Conservation (phyloP, 2,888 invertebrate genomes). For the Dugesia japonica region DNA sequence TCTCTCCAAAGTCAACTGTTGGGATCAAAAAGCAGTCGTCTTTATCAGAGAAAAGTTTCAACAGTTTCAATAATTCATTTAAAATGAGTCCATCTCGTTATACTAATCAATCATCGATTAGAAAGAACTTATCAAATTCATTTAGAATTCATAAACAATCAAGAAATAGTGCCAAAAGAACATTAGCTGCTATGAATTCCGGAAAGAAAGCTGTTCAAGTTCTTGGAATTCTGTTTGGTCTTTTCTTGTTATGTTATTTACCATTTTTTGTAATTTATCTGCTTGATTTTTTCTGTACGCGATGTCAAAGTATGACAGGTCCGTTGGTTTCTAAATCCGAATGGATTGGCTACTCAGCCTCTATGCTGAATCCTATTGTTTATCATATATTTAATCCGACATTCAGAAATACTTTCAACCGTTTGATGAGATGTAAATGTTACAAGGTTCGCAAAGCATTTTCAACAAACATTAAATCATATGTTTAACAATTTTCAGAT, state of each 20-base stretch:
- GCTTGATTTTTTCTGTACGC: conserved; percentile 20
- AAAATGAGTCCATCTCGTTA: background rate
- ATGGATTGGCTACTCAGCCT: conserved; percentile 37
- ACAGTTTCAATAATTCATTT: background rate
- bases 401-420: conserved; percentile 37
- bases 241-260: conserved; percentile 37
- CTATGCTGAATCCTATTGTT: conserved; percentile 38
- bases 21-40: background rate
- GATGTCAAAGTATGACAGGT: background rate
- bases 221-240: conserved; percentile 38
- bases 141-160: background rate
- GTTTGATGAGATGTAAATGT: conserved; percentile 36
- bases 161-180: background rate
- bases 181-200: background rate
- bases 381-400: conserved; percentile 38
- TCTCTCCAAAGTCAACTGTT: background rate
- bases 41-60: background rate
- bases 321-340: background rate
- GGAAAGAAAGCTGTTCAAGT: conserved; percentile 37
- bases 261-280: conserved; percentile 38
- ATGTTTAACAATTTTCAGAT: background rate
- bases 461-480: background rate
- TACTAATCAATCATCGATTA: background rate
- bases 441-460: background rate
- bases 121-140: background rate